phyloP scores from a whole-genome alignment of 2,113 vertebrate species.

The Tamias sibiricus region DNA sequence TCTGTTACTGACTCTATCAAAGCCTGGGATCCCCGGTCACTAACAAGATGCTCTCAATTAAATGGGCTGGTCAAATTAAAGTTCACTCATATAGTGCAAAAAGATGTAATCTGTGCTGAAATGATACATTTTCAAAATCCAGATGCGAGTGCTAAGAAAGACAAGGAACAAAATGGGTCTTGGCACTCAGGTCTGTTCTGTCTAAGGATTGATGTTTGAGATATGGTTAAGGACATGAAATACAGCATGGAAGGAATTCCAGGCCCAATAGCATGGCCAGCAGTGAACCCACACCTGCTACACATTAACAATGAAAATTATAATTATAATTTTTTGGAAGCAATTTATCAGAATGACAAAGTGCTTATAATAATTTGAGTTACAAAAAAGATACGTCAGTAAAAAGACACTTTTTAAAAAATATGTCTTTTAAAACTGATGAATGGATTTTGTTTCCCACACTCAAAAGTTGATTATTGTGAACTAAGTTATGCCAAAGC shows the following conservation, averaged over 20 bases:
- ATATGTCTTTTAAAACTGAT: not conserved
- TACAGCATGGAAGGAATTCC: not conserved
- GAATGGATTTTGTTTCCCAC: constrained; percentile 44
- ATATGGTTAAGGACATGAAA: not conserved
- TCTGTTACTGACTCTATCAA: constrained; percentile 25
- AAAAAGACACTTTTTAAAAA: not conserved
- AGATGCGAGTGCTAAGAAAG: not conserved
- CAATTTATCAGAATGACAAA: constrained; percentile 37
- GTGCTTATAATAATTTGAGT: not conserved
- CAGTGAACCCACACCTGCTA: not conserved
- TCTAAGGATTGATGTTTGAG: not conserved
- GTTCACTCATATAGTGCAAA: not conserved
- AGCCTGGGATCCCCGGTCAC: not conserved
- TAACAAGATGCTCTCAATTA: not conserved
- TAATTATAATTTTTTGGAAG: constrained; percentile 49
- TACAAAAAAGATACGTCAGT: not conserved
- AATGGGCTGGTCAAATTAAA: not conserved
- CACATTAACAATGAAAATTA: constrained; percentile 5
- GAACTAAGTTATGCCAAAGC: not conserved
- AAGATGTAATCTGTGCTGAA: not conserved
- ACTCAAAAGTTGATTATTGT: constrained; percentile 37
- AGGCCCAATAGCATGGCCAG: not conserved
- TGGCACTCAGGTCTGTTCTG: not conserved
- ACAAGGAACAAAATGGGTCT: not conserved
- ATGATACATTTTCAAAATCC: constrained; percentile 30